Base-by-base conservation (phyloP, 2,113 vertebrate genomes). In the Mustela nigripes region DNA sequence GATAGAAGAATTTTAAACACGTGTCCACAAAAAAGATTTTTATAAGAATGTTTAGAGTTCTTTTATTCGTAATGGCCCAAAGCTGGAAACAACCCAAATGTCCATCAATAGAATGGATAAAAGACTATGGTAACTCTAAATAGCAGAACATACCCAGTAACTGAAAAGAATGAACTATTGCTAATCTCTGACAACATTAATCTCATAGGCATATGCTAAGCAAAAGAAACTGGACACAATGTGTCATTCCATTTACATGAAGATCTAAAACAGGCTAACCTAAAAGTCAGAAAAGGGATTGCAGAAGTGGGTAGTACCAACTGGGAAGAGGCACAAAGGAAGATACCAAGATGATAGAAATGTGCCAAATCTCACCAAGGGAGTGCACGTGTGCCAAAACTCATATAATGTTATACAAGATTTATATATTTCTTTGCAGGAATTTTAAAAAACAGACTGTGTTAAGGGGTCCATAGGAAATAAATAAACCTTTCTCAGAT, bases 1-100 rank as follows among this genome's bases (percentile, higher is more conserved):
- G 71, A 58, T 21, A 56, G 67, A 81, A 96, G 42, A 96, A 88
- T 36, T 39, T 3, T 36, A 96, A 93, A 85, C 16, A 39, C 14
- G 21, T 42, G 14, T 7, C 36, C 89, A 50, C 18, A n/a, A 26
- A 88, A 91, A 89, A 53, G 12, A 65, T 15, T 90, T 92, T 36
- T 36, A 58, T 2, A 63, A 76, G 71, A 85, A 56, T n/a, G 2
- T 56, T 63, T 19, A 58, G 6, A 79, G 88, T 31, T 88, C 11
- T 22, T 96, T 90, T 78, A 71, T 71, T 86, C 19, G 21, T 73
- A 83, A 56, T 11, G 60, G 53, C 33, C 53, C 7, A 19, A 96
- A 94, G 65, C 14, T 67, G 10, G 50, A 79, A 97, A 80, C 31
- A 78, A 94, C 19, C 7, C 22, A 82, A 93, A 65, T 10, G 15